Evolutionary conservation across 2,797 vertebrate genomes (phyloP), one percentile per base, ranked within the genome.

Genomic region (Halcyon badia): DNA sequence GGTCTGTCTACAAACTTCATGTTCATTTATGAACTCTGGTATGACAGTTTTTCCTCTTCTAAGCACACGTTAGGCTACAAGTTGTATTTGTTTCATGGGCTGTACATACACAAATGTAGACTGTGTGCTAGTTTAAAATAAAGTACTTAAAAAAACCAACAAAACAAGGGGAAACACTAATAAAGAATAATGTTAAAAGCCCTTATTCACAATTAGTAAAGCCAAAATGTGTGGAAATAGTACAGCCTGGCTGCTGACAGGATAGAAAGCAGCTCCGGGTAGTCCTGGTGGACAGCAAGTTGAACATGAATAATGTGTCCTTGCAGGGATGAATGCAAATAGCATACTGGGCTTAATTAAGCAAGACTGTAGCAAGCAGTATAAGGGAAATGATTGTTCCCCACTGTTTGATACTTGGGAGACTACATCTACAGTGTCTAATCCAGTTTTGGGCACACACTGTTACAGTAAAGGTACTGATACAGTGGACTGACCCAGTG

Each of bases 31-130:
- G 0, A 52, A 17, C 28, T 65, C 5, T 16, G 24, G 17, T 5
- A 5, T 58, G 35, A 10, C 26, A 35, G 7, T 33, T 82, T 72
- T 92, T 77, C 10, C 4, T 85, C 2, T 56, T 77, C 16, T 76
- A 37, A 83, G 52, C 8, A 10, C 28, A 10, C 4, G 1, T 46
- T 69, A 6, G 24, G 22, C 28, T 61, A 51, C 26, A 8, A 35
- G 24, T 57, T 93, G 33, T 3, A 22, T 7, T 65, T 79, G n/a
- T 65, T 88, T 83, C 4, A 2, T 44, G 24, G 35, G 9, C 42
- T 54, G 12, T 49, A 17, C 1, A 0, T 82, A 4, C 1, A 7
- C 0, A 2, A 73, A 4, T 9, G 11, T 30, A 58, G 37, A 41
- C 22, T 42, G 31, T 33, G 7, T 76, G 12, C 10, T 51, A 17